Percentiles rank a stretch among this genome's conserved stretches.
Evolutionary conservation across 1,140 invertebrate species (phyloP).

Genomic region (Eufriesea mexicana): DNA sequence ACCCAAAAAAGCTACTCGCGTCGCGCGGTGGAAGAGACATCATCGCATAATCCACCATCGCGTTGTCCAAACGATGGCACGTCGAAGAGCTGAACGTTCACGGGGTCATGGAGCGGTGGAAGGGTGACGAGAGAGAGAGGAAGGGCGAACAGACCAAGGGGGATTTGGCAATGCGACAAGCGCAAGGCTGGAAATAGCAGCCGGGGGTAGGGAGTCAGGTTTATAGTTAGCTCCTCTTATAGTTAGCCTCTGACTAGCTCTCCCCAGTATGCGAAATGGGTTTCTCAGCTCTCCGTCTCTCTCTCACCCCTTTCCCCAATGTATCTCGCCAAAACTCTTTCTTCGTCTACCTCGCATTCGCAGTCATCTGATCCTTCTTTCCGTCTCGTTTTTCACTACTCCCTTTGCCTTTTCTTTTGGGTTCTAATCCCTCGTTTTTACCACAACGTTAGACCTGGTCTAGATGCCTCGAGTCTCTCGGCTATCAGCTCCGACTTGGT

Average conservation of each 20-base stretch:
- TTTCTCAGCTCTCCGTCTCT: constrained; percentile 60
- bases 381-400: no score
- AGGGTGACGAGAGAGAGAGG: constrained; percentile 17
- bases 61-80: not conserved
- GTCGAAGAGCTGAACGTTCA: constrained; percentile 6
- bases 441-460: no score
- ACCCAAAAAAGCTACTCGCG: no score
- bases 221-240: constrained; percentile 79
- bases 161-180: constrained; percentile 74
- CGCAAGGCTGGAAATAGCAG: constrained; percentile 71
- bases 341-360: constrained; percentile 32
- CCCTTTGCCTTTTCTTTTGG: not conserved
- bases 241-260: constrained; percentile 75
- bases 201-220: constrained; percentile 68
- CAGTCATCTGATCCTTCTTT: constrained; percentile 1
- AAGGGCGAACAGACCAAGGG: constrained; percentile 22
- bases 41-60: no score
- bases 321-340: not conserved
- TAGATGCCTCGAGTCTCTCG: no score
- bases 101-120: not conserved
- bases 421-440: not conserved
- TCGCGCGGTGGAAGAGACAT: no score
- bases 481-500: no score
- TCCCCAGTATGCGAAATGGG: constrained; percentile 74
- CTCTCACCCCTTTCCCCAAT: not conserved